phyloP scores from a whole-genome alignment of 2,113 vertebrate genomes.

The Synchiropus splendidus region DNA sequence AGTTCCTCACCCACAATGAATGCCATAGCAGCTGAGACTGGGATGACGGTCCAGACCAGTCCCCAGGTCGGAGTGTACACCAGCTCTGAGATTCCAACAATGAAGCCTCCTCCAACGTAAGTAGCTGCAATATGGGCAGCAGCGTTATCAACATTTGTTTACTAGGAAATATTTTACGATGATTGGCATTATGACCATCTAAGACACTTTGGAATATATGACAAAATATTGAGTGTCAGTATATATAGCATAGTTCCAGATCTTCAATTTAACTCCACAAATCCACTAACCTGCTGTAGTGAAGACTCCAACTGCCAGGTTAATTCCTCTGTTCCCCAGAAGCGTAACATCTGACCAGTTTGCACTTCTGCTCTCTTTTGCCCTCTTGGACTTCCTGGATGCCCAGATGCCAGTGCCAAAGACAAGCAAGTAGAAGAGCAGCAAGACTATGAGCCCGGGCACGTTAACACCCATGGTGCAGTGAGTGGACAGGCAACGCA shows the following conservation, averaged over 20 bases:
- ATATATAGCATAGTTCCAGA: no score
- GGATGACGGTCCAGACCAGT: constrained; percentile 28
- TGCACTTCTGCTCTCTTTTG: neutral
- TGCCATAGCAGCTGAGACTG: constrained; percentile 7
- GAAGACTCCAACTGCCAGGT: constrained; percentile 26
- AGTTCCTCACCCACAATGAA: constrained; percentile 33
- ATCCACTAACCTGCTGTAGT: constrained; percentile 33
- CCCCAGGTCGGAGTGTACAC: constrained; percentile 31
- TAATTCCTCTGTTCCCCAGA: constrained; percentile 28
- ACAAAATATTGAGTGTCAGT: no score
- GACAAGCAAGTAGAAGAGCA: constrained; percentile 37
- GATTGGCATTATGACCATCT: no score
- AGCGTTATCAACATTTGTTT: neutral
- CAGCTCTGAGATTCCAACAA: constrained; percentile 23
- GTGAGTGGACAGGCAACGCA: no score
- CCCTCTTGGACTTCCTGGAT: constrained; percentile 15
- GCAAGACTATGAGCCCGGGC: constrained; percentile 19
- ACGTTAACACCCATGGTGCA: constrained; percentile 21
- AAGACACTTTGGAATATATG: no score
- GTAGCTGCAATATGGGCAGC: constrained; percentile 26
- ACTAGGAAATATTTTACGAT: no score
- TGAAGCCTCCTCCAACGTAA: constrained; percentile 36
- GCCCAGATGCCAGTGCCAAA: constrained; percentile 34
- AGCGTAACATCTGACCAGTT: constrained; percentile 9
- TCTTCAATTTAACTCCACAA: no score